Percentiles rank a stretch among this genome's conserved stretches.
These are phyloP conservation scores for Pseudomugil gertrudae DNA, from an alignment of 2,797 vertebrate genomes.

Conservation along the genomic window DNA sequence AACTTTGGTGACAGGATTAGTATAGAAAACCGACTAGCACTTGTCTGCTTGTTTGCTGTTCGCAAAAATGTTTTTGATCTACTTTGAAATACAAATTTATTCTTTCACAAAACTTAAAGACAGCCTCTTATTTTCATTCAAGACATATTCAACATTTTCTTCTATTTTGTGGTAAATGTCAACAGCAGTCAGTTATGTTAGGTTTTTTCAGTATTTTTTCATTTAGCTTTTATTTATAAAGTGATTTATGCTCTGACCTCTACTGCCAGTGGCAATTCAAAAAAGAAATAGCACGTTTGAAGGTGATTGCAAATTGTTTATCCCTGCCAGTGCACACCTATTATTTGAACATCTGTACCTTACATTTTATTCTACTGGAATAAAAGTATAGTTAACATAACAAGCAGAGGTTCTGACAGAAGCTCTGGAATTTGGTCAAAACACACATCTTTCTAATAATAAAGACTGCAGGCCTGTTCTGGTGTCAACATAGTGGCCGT, in stretches of 20 bases:
- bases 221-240: neutral
- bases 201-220: neutral
- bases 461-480: slow-evolving; percentile 46
- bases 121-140: neutral
- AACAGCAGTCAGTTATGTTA: neutral
- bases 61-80: neutral
- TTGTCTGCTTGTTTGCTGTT: slow-evolving; percentile 4
- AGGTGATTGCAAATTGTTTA: slow-evolving; percentile 26
- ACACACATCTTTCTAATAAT: slow-evolving; percentile 26
- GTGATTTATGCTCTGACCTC: neutral
- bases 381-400: slow-evolving; percentile 35
- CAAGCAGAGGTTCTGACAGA: slow-evolving; percentile 40
- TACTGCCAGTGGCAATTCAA: neutral
- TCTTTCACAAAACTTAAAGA: neutral
- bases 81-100: slow-evolving; percentile 8
- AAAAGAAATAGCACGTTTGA: slow-evolving; percentile 28
- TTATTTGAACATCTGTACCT: slow-evolving; percentile 21
- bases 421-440: slow-evolving; percentile 32
- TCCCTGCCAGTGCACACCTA: neutral
- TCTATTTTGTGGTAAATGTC: neutral
- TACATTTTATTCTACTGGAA: slow-evolving; percentile 33
- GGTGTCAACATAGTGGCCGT: slow-evolving; percentile 33
- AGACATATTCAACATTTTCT: neutral
- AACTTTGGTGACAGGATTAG: slow-evolving; percentile 11
- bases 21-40: slow-evolving; percentile 5